phyloP scores from a whole-genome alignment of 2,113 vertebrate genomes.

The Oryzias celebensis region DNA sequence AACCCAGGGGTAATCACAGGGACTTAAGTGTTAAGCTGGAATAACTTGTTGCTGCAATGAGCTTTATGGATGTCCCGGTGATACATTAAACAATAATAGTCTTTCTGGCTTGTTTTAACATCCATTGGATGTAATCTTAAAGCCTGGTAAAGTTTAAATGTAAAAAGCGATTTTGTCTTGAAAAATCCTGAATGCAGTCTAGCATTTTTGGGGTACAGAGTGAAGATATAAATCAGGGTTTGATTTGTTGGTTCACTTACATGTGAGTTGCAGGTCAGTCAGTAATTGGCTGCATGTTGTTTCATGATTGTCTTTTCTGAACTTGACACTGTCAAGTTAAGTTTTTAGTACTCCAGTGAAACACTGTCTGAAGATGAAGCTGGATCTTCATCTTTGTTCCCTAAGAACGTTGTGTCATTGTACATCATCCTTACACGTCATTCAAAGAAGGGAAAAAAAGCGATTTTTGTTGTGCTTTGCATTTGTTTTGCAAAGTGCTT shows the following conservation, averaged over 20 bases:
- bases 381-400: neutral
- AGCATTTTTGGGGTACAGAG: too few relatives aligned
- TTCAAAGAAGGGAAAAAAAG: constrained; percentile 2
- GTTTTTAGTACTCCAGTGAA: too few relatives aligned
- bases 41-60: constrained; percentile 8
- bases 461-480: neutral
- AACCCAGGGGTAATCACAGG: constrained; percentile 18
- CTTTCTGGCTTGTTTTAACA: constrained; percentile 11
- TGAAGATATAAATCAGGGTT: too few relatives aligned
- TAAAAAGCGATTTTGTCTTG: too few relatives aligned
- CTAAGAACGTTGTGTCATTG: constrained; percentile 31
- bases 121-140: constrained; percentile 32
- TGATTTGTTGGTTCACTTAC: too few relatives aligned
- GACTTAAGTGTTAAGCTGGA: constrained; percentile 6
- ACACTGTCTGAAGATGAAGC: too few relatives aligned
- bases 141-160: constrained; percentile 2
- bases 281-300: too few relatives aligned
- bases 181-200: too few relatives aligned
- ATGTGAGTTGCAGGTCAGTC: too few relatives aligned
- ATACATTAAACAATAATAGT: constrained; percentile 38
- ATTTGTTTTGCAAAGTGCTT: constrained; percentile 6
- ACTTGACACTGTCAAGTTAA: too few relatives aligned
- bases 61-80: constrained; percentile 16
- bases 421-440: neutral
- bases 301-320: too few relatives aligned